These are phyloP conservation scores for Hippocampus mohnikei DNA, from an alignment of 2,113 vertebrate genomes.

Conservation along the genomic window DNA sequence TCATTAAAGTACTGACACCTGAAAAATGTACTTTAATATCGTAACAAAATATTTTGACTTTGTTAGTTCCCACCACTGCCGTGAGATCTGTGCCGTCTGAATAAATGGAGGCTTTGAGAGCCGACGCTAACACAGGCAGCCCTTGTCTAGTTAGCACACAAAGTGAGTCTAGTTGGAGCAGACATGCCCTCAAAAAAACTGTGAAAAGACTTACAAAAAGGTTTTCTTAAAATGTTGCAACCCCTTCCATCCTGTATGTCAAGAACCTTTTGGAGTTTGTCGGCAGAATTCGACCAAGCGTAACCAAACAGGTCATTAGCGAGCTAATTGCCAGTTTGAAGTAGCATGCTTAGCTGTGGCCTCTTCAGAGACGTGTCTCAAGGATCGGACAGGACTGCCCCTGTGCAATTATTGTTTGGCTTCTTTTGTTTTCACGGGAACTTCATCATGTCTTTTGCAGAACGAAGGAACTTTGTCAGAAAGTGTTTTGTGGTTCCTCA, in stretches of 20 bases:
- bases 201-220: not conserved
- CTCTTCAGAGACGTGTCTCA: constrained; percentile 4
- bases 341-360: constrained; percentile 15
- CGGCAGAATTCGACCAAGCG: constrained; percentile 35
- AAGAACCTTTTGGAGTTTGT: constrained; percentile 23
- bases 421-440: constrained; percentile 9
- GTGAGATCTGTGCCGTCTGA: not conserved
- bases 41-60: not conserved
- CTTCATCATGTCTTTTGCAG: constrained; percentile 5
- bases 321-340: constrained; percentile 39
- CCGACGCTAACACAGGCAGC: not conserved
- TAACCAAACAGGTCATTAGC: constrained; percentile 44
- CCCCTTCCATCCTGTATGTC: constrained; percentile 5
- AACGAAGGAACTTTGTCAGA: constrained; percentile 2
- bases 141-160: not conserved
- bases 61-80: not conserved
- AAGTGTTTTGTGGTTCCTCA: not conserved
- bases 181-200: not conserved
- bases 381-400: constrained; percentile 19
- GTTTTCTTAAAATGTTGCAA: not conserved
- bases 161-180: not conserved
- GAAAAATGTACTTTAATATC: too few relatives aligned
- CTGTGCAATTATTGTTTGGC: constrained; percentile 7
- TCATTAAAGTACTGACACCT: not conserved
- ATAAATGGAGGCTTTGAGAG: constrained; percentile 17